These are phyloP conservation scores for Clytia hemisphaerica DNA, from an alignment of 30 jellyfish, hydroid and myxozoan genomes.

Conservation along the genomic window DNA sequence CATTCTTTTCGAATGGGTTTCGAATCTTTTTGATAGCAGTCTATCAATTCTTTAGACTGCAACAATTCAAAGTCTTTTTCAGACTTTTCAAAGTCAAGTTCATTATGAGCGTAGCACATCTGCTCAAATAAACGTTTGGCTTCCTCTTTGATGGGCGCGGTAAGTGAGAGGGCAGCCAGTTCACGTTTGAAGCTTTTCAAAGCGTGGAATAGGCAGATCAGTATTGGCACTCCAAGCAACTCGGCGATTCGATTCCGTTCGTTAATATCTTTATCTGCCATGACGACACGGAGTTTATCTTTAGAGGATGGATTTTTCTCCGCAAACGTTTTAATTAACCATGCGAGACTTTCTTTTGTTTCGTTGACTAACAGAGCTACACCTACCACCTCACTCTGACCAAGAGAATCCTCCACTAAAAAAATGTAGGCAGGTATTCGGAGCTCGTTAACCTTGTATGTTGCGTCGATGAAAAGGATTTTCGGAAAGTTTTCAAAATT, in stretches of 20 bases:
- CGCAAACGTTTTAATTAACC: background rate
- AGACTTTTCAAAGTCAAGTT: no score
- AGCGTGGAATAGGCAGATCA: constrained; percentile 30
- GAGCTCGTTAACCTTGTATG: constrained; percentile 29
- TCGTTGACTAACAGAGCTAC: constrained; percentile 3
- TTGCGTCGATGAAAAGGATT: constrained; percentile 28
- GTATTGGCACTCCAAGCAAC: constrained; percentile 23
- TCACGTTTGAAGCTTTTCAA: constrained; percentile 29
- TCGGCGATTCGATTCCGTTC: no score
- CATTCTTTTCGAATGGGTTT: constrained; percentile 30
- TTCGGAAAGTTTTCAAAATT: constrained; percentile 5
- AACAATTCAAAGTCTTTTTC: no score
- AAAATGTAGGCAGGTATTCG: constrained; percentile 5
- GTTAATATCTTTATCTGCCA: constrained; percentile 25
- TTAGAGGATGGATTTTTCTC: constrained; percentile 11
- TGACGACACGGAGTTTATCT: background rate
- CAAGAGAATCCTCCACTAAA: constrained; percentile 29
- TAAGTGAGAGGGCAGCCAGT: constrained; percentile 12
- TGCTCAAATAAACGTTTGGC: no score
- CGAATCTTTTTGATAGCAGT: constrained; percentile 16
- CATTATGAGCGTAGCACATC: no score
- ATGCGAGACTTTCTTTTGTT: background rate
- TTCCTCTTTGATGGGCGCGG: no score
- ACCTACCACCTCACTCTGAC: constrained; percentile 32
- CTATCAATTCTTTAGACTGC: background rate